Base-by-base conservation (phyloP, 2,113 vertebrate species). In the Stictonetta naevosa region DNA sequence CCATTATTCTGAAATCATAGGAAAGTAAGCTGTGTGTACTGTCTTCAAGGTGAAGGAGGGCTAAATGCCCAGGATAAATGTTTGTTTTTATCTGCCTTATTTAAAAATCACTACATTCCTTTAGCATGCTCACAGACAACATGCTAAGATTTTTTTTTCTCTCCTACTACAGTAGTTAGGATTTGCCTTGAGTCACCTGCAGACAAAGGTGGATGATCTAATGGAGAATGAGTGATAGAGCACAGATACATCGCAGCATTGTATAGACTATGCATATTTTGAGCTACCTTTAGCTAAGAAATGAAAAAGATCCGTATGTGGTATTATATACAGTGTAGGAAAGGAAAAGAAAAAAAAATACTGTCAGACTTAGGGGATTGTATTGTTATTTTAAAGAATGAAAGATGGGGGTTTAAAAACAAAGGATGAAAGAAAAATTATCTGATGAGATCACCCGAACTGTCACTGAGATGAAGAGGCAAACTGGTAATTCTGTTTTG, bases 171-270 rank as follows among this genome's bases (percentile, higher is more conserved):
- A 66, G 11, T 77, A 71, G 55, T 46, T 38, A 31, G 28, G 12
- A 11, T 71, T 77, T 94, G 34, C 66, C 36, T 83, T 83, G 67
- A 87, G 53, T 87, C 76, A 31, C 36, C 44, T 69, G 3, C 22
- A 34, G 53, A 46, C 85, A 80, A 31, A 92, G 20, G 25, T 62
- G 29, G 34, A 33, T 86, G 46, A 34, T 88, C 52, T 74, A 63
- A 72, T 2, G 79, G 33, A 46, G 55, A 46, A 38, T 66, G 55
- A 80, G 26, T 50, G 58, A 26, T 1, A 20, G 44, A 72, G 42
- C 31, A 50, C 26, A 52, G 5, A 14, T 69, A 5, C 11, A 13
- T 31, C 1, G 1, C 56, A 1, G 1, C 17, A 0, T 13, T 63
- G 21, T n/a, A 31, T 52, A 4, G 36, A 29, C 9, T 44, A 1